A percentile compares a stretch with the other conserved stretches of the same genome.
These are phyloP conservation scores for Sceloporus undulatus DNA, from an alignment of 2,113 vertebrate species.

Conservation along the genomic window DNA sequence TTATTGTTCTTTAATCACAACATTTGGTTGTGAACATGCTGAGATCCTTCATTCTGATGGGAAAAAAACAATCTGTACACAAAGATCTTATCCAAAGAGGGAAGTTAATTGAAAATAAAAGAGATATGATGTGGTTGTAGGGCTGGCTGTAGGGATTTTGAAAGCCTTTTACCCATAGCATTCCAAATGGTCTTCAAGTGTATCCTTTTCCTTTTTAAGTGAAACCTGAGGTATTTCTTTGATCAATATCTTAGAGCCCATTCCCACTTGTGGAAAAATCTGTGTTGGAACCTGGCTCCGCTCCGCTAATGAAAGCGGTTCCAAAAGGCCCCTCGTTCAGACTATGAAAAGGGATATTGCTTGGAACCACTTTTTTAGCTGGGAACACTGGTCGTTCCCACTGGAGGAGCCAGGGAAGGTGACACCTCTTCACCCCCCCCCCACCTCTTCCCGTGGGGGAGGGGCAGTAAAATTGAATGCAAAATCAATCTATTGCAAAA, in stretches of 20 bases:
- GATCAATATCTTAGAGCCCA: not conserved
- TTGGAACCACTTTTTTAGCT: too few relatives aligned
- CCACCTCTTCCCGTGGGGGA: too few relatives aligned
- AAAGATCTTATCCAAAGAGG: not conserved
- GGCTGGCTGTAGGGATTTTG: not conserved
- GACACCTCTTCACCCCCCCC: too few relatives aligned
- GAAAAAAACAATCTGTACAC: not conserved
- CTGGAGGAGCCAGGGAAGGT: too few relatives aligned
- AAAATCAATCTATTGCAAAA: too few relatives aligned
- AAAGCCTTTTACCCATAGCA: not conserved
- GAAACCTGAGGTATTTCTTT: slow-evolving; percentile 22
- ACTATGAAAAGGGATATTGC: too few relatives aligned
- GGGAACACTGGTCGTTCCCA: too few relatives aligned
- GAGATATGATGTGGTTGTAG: not conserved
- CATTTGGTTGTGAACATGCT: not conserved
- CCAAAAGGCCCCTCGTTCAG: too few relatives aligned
- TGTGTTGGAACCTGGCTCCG: too few relatives aligned
- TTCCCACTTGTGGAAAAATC: too few relatives aligned
- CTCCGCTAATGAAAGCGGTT: too few relatives aligned
- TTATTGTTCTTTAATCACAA: not conserved
- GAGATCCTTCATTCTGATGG: not conserved
- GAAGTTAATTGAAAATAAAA: not conserved
- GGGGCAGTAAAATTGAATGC: too few relatives aligned
- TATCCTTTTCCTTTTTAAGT: slow-evolving; percentile 15
- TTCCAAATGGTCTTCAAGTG: slow-evolving; percentile 22